A percentile compares a stretch with the other conserved stretches of the same genome.
These are phyloP conservation scores for Megalops atlanticus DNA, from an alignment of 2,113 vertebrate species.

Conservation along the genomic window DNA sequence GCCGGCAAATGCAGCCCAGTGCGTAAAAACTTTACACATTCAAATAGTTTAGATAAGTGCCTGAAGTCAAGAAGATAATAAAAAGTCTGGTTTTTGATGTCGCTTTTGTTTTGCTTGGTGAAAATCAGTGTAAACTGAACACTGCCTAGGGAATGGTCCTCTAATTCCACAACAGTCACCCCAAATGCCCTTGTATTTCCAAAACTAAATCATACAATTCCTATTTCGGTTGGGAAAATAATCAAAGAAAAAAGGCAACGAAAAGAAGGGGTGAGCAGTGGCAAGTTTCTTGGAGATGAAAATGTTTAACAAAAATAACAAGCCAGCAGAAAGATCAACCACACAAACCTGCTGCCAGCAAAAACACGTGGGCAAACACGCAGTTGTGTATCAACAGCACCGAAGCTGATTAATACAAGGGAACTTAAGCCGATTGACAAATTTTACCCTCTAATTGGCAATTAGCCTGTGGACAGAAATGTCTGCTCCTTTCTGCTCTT, in stretches of 20 bases:
- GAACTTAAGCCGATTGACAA: neutral
- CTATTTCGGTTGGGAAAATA: neutral
- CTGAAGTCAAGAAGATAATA: neutral
- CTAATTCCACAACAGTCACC: neutral
- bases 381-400: neutral
- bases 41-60: neutral
- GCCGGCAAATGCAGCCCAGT: neutral
- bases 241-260: too few relatives aligned
- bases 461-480: neutral
- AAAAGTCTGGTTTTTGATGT: neutral
- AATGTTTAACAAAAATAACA: neutral
- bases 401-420: neutral
- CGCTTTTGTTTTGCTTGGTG: neutral
- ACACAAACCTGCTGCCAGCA: neutral
- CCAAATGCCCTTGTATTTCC: neutral
- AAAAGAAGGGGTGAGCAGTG: neutral
- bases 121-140: too few relatives aligned
- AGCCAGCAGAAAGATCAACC: neutral
- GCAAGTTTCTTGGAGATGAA: neutral
- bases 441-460: neutral
- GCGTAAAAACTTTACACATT: neutral
- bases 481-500: neutral
- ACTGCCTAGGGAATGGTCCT: neutral
- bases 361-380: neutral
- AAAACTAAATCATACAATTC: neutral